Evolutionary conservation across 2,797 vertebrate genomes (phyloP).

Genomic region (Phylloscopus collybita): DNA sequence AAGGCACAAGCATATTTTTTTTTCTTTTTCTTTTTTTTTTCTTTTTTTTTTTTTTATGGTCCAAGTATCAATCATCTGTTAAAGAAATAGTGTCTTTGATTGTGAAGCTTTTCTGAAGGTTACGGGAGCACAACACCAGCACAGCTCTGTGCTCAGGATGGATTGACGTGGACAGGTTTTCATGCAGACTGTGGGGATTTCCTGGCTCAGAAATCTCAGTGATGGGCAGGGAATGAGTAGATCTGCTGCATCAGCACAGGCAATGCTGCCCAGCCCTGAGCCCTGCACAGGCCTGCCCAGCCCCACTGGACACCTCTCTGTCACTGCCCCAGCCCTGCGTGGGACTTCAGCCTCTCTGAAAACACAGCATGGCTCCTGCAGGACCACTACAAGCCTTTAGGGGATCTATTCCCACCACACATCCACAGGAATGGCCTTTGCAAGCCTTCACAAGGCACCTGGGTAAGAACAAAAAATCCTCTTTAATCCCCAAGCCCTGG

Average conservation of each 20-base stretch:
- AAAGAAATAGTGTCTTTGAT: background rate
- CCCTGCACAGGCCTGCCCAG: background rate
- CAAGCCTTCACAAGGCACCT: background rate
- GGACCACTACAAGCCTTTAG: background rate
- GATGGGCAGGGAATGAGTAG: background rate
- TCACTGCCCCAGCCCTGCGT: background rate
- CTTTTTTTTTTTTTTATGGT: background rate
- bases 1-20: background rate
- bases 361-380: background rate
- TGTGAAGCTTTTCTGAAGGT: background rate
- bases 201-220: background rate
- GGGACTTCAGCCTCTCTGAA: background rate
- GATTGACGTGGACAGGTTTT: background rate
- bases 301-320: background rate
- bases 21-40: background rate
- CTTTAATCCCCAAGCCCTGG: background rate
- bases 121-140: accelerated
- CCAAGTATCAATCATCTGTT: background rate
- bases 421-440: background rate
- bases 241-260: background rate
- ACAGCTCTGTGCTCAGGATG: accelerated
- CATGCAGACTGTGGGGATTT: background rate
- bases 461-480: background rate
- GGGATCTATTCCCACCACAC: background rate
- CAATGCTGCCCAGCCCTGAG: background rate